phyloP scores from a whole-genome alignment of 2,888 invertebrate genomes.

The Meghimatium bilineatum region DNA sequence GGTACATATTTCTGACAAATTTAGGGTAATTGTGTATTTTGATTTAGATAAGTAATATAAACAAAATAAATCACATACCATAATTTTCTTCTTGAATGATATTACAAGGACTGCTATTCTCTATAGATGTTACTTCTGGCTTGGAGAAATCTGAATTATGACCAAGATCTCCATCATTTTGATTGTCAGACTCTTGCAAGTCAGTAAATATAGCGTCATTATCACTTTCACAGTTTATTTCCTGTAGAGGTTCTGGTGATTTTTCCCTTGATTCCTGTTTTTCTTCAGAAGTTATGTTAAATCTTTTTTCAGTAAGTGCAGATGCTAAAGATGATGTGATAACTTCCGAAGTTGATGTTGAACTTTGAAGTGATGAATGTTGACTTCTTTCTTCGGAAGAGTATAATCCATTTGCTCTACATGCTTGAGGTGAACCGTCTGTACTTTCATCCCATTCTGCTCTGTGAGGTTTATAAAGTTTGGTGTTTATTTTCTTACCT shows the following conservation, averaged over 20 bases:
- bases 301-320: background rate
- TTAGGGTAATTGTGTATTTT: background rate
- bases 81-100: background rate
- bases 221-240: conserved; percentile 25
- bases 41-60: background rate
- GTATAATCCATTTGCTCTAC: background rate
- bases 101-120: background rate
- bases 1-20: background rate
- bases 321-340: background rate
- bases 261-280: background rate
- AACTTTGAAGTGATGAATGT: background rate
- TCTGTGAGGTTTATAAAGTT: conserved; percentile 39
- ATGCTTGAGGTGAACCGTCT: background rate
- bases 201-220: background rate
- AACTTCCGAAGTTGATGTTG: background rate
- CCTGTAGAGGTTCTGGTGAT: background rate
- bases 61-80: conserved; percentile 1
- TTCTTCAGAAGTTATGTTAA: background rate
- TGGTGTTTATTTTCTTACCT: conserved; percentile 39
- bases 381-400: background rate
- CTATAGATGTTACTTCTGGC: background rate
- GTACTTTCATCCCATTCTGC: conserved; percentile 28
- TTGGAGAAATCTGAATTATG: background rate
- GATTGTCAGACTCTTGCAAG: conserved; percentile 12
- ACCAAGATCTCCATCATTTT: background rate